These are phyloP conservation scores for Symphodus melops DNA, from an alignment of 2,113 vertebrate species.

Conservation along the genomic window DNA sequence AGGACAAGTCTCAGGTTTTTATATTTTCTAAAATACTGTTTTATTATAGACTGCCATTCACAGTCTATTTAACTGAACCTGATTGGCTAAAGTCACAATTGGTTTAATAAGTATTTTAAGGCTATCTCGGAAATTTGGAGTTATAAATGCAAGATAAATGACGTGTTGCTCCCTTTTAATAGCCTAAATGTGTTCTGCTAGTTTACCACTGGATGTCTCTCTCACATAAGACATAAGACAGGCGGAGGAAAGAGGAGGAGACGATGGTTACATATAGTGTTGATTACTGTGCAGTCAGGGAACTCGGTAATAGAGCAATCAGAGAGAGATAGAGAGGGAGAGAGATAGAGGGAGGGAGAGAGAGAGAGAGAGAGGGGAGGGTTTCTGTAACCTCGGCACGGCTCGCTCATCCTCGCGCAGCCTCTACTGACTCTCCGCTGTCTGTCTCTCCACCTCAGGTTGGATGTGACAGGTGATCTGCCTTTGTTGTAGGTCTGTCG, in stretches of 20 bases:
- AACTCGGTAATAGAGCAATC: constrained; percentile 48
- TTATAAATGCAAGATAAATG: too few relatives aligned
- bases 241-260: constrained; percentile 15
- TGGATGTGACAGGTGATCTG: constrained; percentile 57
- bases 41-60: too few relatives aligned
- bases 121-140: too few relatives aligned
- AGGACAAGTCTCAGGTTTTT: too few relatives aligned
- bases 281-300: constrained; percentile 64
- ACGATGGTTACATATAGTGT: constrained; percentile 27
- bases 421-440: not conserved
- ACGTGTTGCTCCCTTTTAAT: too few relatives aligned
- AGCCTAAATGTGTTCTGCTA: not conserved
- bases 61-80: too few relatives aligned
- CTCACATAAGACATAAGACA: constrained; percentile 21
- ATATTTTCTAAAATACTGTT: too few relatives aligned
- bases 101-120: too few relatives aligned
- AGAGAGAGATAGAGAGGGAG: constrained; percentile 31
- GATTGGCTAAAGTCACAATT: too few relatives aligned
- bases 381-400: not conserved
- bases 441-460: constrained; percentile 5
- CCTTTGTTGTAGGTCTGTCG: constrained; percentile 1
- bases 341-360: constrained; percentile 19
- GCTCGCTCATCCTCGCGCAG: constrained; percentile 1
- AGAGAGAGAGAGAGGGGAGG: too few relatives aligned
- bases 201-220: constrained; percentile 67